phyloP scores from a whole-genome alignment of 2,113 vertebrate species.

The Elgaria multicarinata region DNA sequence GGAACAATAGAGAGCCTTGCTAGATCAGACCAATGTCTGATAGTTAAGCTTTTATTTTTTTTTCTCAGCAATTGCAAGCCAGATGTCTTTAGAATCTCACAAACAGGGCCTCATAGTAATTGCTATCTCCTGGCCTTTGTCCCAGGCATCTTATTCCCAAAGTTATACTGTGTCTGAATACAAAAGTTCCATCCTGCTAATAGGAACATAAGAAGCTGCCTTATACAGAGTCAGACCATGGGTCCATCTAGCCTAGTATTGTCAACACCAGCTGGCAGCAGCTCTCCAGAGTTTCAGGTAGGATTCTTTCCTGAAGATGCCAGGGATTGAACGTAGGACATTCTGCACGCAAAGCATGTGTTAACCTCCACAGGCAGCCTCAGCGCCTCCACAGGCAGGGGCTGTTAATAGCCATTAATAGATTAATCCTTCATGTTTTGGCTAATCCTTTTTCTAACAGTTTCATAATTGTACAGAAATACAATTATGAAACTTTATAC shows the following conservation, averaged over 20 bases:
- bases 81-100: background rate
- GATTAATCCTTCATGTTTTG: background rate
- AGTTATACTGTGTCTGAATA: background rate
- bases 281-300: no score
- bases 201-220: no score
- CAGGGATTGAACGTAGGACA: no score
- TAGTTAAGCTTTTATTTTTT: background rate
- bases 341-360: no score
- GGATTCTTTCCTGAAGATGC: no score
- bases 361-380: no score
- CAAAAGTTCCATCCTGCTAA: background rate
- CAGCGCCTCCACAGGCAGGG: no score
- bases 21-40: background rate
- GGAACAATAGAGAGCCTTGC: background rate
- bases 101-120: background rate
- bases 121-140: background rate
- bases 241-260: no score
- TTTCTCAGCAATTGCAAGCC: background rate
- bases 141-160: background rate
- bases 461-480: background rate
- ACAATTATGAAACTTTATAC: no score
- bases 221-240: no score
- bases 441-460: background rate
- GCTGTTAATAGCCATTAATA: background rate
- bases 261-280: no score